Evolutionary conservation across 1,140 invertebrate species (phyloP).

Genomic region (Delia radicum): DNA sequence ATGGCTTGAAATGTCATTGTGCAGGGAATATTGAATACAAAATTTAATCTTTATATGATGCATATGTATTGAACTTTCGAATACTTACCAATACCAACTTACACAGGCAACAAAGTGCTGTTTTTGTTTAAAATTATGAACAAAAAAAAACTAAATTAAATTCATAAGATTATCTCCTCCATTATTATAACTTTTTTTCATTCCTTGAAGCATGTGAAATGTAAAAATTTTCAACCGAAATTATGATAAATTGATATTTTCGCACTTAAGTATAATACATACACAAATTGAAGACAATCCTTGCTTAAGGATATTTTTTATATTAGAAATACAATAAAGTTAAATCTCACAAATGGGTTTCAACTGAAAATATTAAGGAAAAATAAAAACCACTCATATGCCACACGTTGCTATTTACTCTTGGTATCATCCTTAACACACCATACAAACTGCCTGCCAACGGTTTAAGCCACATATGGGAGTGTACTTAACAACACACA

Average conservation of each 20-base stretch:
- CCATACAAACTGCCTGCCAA: not conserved
- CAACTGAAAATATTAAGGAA: not conserved
- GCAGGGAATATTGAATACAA: not conserved
- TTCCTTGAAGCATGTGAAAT: not conserved
- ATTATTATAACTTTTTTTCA: not conserved
- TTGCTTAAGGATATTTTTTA: not conserved
- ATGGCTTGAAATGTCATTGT: not conserved
- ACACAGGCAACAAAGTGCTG: not conserved
- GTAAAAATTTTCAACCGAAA: not conserved
- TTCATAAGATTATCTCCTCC: not conserved
- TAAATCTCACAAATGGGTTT: not conserved
- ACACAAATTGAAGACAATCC: not conserved
- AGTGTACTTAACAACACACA: not conserved
- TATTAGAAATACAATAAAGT: not conserved
- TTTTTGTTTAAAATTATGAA: not conserved
- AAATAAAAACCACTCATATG: constrained; percentile 30
- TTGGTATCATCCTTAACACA: not conserved
- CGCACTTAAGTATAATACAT: not conserved
- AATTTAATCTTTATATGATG: not conserved
- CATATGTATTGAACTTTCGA: not conserved
- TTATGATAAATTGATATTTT: not conserved
- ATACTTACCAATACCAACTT: not conserved
- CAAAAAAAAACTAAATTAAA: not conserved
- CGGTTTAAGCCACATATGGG: not conserved
- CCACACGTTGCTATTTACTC: constrained; percentile 27